phyloP scores from a whole-genome alignment of 2,888 invertebrate genomes.

The Nephrotoma guestfalica region DNA sequence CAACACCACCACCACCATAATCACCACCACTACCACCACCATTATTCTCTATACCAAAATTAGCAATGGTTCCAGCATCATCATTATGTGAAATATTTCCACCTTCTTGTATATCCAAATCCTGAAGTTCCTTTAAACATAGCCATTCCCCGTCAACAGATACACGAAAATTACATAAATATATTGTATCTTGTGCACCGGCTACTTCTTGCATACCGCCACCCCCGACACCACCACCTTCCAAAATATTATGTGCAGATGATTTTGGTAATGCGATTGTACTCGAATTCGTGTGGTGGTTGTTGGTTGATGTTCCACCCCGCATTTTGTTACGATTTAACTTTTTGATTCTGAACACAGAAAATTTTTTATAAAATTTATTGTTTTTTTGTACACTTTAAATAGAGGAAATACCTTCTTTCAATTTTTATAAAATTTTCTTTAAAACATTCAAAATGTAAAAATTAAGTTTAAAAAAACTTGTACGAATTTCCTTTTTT shows the following conservation, averaged over 20 bases:
- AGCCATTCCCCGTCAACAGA: slow-evolving; percentile 97
- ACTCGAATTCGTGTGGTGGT: slow-evolving; percentile 11
- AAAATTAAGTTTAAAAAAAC: not conserved
- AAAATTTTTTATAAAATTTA: not conserved
- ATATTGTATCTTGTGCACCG: slow-evolving; percentile 90
- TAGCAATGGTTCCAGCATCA: slow-evolving; percentile 15
- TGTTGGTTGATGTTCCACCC: not conserved
- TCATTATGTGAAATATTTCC: slow-evolving; percentile 13
- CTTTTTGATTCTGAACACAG: not conserved
- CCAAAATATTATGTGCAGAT: slow-evolving; percentile 29
- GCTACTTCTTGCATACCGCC: slow-evolving; percentile 45
- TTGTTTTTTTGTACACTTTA: not conserved
- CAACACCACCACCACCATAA: slow-evolving; percentile 18
- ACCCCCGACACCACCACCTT: slow-evolving; percentile 22
- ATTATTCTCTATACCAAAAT: slow-evolving; percentile 15
- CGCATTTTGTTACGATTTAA: not conserved
- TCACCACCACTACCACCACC: slow-evolving; percentile 16
- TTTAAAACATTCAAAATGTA: not conserved
- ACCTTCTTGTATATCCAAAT: slow-evolving; percentile 67
- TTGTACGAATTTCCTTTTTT: not conserved
- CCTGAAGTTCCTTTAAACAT: slow-evolving; percentile 84
- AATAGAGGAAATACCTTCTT: not conserved
- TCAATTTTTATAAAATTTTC: not conserved
- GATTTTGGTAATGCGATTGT: slow-evolving; percentile 30
- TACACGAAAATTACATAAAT: slow-evolving; percentile 92